phyloP scores from a whole-genome alignment of 1,140 invertebrate species.

The Zaprionus kolodkinae region DNA sequence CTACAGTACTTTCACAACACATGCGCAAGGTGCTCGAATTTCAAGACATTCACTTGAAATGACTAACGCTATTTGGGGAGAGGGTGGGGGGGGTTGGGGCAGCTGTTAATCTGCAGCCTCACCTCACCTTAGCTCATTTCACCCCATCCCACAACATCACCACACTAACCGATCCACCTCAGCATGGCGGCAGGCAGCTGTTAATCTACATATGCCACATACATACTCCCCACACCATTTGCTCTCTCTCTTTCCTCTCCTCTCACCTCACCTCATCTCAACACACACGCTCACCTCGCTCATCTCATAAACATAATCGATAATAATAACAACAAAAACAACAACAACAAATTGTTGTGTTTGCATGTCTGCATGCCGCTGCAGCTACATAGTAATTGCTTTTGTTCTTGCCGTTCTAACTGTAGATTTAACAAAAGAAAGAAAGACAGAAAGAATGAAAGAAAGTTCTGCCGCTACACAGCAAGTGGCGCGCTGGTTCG shows the following conservation, averaged over 20 bases:
- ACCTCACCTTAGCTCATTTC: conserved; percentile 21
- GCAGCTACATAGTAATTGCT: not conserved
- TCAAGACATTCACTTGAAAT: conserved; percentile 59
- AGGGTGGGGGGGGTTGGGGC: not conserved
- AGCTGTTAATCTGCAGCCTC: conserved; percentile 23
- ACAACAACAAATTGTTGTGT: conserved; percentile 13
- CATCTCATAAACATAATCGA: conserved; percentile 50
- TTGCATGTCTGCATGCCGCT: conserved; percentile 17
- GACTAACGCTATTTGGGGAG: conserved; percentile 32
- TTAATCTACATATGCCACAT: not conserved
- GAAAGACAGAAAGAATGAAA: conserved; percentile 66
- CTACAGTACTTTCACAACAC: conserved; percentile 66
- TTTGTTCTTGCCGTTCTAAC: conserved; percentile 40
- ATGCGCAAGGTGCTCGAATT: conserved; percentile 57
- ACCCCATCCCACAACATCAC: not conserved
- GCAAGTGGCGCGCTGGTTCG: conserved; percentile 32
- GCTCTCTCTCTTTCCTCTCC: not conserved
- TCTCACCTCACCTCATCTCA: conserved; percentile 4
- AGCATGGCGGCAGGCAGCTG: conserved; percentile 7
- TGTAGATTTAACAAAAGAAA: conserved; percentile 51
- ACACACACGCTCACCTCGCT: not conserved
- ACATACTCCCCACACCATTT: not conserved
- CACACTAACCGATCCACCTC: conserved; percentile 1
- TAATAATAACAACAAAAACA: conserved; percentile 31
- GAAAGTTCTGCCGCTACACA: conserved; percentile 62